Conservation (phyloP, 2,113 vertebrate genomes). For the Charadrius vociferus region DNA sequence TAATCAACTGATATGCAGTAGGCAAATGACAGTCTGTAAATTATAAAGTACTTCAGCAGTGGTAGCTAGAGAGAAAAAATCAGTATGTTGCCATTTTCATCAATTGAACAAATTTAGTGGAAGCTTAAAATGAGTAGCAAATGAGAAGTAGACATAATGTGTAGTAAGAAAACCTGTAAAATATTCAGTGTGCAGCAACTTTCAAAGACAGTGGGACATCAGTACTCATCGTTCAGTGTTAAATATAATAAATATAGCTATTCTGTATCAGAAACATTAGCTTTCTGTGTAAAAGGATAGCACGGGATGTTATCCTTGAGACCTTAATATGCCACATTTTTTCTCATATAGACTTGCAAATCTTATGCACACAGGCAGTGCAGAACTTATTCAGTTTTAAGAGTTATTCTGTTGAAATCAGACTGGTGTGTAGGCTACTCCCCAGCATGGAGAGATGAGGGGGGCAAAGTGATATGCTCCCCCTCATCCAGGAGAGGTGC, state of each 20-base stretch:
- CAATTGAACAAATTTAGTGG: not conserved
- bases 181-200: not conserved
- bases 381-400: not conserved
- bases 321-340: not conserved
- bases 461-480: not conserved
- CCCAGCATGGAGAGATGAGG: not conserved
- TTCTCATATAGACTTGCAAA: not conserved
- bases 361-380: not conserved
- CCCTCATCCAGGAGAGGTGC: not conserved
- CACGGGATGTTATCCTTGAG: not conserved
- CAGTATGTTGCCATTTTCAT: not conserved
- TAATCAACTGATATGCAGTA: not conserved
- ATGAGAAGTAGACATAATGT: not conserved
- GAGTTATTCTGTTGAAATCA: not conserved
- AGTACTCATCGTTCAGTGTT: not conserved
- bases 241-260: not conserved
- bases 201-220: not conserved
- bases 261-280: not conserved
- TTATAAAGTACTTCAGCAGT: not conserved
- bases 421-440: not conserved
- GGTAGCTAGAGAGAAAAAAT: not conserved
- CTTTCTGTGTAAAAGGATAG: not conserved
- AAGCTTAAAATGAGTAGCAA: constrained; percentile 22
- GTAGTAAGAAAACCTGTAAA: not conserved
- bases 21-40: not conserved